Conservation (phyloP, 2,797 vertebrate genomes). For the Alca torda region DNA sequence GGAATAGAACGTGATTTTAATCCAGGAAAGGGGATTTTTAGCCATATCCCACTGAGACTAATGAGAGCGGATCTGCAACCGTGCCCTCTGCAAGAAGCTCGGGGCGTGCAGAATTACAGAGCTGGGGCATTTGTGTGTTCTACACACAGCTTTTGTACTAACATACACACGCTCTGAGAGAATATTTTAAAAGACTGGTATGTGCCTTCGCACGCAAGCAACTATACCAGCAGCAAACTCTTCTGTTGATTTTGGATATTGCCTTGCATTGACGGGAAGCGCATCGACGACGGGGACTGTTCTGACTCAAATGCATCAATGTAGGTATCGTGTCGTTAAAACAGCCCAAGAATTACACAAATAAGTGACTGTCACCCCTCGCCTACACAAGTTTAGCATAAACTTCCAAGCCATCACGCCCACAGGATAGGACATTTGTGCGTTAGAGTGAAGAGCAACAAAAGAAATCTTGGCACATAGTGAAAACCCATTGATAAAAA, state of each 20-base stretch:
- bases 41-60: not conserved
- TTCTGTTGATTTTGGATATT: not conserved
- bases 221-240: not conserved
- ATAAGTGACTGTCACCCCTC: not conserved
- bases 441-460: not conserved
- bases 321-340: not conserved
- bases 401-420: not conserved
- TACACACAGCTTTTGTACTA: not conserved
- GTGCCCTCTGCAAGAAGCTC: not conserved
- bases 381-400: not conserved
- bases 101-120: not conserved
- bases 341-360: not conserved
- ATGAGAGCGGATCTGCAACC: not conserved
- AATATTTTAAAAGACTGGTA: not conserved
- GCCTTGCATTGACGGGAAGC: not conserved
- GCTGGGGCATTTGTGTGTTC: not conserved
- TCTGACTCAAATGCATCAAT: not conserved
- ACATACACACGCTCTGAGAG: not conserved
- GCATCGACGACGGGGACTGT: not conserved
- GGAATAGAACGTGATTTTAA: not conserved
- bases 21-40: not conserved
- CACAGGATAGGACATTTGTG: not conserved
- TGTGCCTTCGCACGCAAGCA: not conserved
- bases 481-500: not conserved
- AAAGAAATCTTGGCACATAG: not conserved